phyloP scores from a whole-genome alignment of 2,888 invertebrate species.

The Trypoxylon attenuatum region DNA sequence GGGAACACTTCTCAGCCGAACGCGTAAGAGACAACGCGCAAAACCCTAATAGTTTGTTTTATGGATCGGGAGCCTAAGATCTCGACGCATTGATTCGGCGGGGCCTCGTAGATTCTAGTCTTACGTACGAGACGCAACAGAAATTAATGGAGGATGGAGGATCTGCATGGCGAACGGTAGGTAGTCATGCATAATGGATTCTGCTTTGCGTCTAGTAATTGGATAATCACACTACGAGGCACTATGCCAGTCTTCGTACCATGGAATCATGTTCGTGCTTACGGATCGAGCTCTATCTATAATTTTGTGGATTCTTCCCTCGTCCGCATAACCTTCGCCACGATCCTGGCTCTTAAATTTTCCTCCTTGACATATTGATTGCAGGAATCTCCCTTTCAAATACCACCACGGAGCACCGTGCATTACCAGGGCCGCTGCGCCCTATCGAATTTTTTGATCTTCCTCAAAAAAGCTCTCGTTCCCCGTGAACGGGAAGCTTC shows the following conservation, averaged over 20 bases:
- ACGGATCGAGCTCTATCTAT: conserved; percentile 35
- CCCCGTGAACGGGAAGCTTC: too few relatives aligned
- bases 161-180: conserved; percentile 21
- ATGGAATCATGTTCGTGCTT: conserved; percentile 42
- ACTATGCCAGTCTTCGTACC: conserved; percentile 23
- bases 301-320: conserved; percentile 41
- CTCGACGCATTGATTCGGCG: conserved; percentile 12
- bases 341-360: conserved; percentile 16
- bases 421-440: background rate
- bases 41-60: conserved; percentile 27
- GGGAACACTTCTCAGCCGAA: too few relatives aligned
- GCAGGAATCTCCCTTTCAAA: conserved; percentile 14
- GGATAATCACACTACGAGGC: conserved; percentile 43
- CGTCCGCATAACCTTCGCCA: conserved; percentile 14
- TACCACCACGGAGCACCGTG: conserved; percentile 1
- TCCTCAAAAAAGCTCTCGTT: too few relatives aligned
- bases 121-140: conserved; percentile 29
- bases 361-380: conserved; percentile 11
- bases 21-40: too few relatives aligned
- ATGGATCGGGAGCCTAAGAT: conserved; percentile 2
- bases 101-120: conserved; percentile 20
- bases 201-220: conserved; percentile 49
- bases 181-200: conserved; percentile 50
- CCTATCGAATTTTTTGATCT: background rate
- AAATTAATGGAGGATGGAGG: conserved; percentile 43